Base-by-base conservation (phyloP, 1,140 invertebrate species). In the Cherax quadricarinatus region DNA sequence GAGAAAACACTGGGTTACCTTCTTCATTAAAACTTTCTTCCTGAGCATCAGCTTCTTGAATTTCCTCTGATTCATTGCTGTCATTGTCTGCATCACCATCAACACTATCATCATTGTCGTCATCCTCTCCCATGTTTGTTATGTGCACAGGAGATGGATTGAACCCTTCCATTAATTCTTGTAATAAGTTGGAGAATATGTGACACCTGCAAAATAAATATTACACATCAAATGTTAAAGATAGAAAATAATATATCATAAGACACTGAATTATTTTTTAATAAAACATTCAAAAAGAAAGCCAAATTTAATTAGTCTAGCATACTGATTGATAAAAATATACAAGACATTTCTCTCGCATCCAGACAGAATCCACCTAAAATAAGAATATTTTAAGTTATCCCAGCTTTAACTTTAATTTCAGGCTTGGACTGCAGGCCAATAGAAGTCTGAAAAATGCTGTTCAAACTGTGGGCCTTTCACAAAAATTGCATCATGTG, bases 21-120 rank as follows among this genome's bases (percentile, higher is more conserved):
- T 85, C 60, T 51, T 84, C 82, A 4, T 84, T 53, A 16, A 24
- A n/a, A 62, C 10, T 57, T 30, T 53, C 53, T 48, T 70, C 60
- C 60, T 70, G 49, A 30, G 30, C 83, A 1, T 49, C 60, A 30
- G 5, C 24, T 51, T 51, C 79, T 21, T 49, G 48, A 30, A 51
- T 57, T 21, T 81, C 41, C 4, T 57, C 21, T 81, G 16, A 14
- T 41, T 21, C 48, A 81, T 48, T 81, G 51, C 51, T 24, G 16
- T 21, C 48, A 81, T 48, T 81, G 51, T 81, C 16, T 10, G 12
- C 79, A 81, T 81, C 79, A 57, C 6, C 79, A 57, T 81, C 79
- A 49, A 51, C 48, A 51, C 30, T 12, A 7, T 81, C 79, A 51
- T 81, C 48, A 21, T n/a, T n/a, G 5, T 30, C 24, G n/a, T 12